Conservation (phyloP, 2,113 vertebrate species). For the Pituophis catenifer region DNA sequence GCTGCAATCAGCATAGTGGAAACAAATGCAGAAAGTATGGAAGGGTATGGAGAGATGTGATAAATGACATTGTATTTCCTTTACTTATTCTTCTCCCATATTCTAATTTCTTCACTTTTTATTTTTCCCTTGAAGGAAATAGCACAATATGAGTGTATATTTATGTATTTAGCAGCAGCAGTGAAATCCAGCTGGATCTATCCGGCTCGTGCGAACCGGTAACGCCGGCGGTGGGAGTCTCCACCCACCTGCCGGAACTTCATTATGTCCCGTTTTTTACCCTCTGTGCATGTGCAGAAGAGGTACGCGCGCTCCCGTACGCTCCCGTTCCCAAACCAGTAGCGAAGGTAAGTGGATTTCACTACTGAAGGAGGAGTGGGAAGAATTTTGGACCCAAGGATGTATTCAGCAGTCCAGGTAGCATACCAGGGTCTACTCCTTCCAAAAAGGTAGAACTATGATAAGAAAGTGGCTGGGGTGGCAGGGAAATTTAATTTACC, state of each 20-base stretch:
- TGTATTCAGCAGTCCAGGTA: background rate
- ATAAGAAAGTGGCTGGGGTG: background rate
- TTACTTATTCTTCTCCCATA: background rate
- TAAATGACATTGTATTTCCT: background rate
- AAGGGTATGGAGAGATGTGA: background rate
- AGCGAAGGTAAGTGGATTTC: no score
- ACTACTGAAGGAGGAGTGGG: background rate
- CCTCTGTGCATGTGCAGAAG: no score
- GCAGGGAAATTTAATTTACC: background rate
- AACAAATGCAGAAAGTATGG: background rate
- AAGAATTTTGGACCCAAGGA: background rate
- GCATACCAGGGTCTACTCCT: background rate
- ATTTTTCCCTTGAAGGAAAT: background rate
- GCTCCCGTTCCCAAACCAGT: no score
- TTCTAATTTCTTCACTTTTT: background rate
- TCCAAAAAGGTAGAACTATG: background rate
- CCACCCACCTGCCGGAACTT: no score
- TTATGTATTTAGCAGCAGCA: background rate
- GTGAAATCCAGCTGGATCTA: no score
- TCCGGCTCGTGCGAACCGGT: no score
- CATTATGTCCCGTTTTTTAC: no score
- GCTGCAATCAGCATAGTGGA: background rate
- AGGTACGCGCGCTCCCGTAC: rapidly evolving
- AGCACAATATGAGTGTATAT: background rate
- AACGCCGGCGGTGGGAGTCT: no score